These are phyloP conservation scores for Melinopterus prodromus DNA, from an alignment of 2,888 invertebrate species.

Conservation along the genomic window DNA sequence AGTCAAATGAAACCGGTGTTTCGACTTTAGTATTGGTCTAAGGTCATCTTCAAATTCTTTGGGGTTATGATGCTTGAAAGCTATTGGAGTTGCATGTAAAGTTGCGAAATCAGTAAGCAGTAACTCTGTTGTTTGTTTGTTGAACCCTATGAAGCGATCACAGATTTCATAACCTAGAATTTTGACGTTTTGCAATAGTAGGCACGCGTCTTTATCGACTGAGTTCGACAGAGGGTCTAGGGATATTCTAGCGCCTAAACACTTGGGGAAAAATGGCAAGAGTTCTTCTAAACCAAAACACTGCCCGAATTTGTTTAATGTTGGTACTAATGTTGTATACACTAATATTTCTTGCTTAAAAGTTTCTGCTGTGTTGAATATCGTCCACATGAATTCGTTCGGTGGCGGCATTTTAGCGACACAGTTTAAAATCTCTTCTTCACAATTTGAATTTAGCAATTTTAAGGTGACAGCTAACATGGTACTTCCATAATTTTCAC, in stretches of 20 bases:
- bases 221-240: conserved; percentile 42
- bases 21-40: conserved; percentile 50
- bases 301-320: conserved; percentile 58
- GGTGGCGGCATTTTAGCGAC: conserved; percentile 63
- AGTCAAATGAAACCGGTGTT: background rate
- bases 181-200: conserved; percentile 65
- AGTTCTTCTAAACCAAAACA: conserved; percentile 46
- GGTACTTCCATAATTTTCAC: conserved; percentile 68
- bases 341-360: conserved; percentile 64
- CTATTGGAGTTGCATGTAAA: conserved; percentile 65
- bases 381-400: conserved; percentile 59
- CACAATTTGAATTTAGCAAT: conserved; percentile 43
- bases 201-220: conserved; percentile 63
- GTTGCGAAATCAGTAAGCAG: conserved; percentile 61
- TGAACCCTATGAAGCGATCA: conserved; percentile 60
- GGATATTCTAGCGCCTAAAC: conserved; percentile 61
- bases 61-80: conserved; percentile 60
- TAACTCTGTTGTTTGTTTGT: conserved; percentile 59
- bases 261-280: conserved; percentile 54
- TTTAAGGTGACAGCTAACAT: conserved; percentile 58
- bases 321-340: conserved; percentile 60
- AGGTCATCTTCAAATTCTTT: conserved; percentile 54
- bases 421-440: conserved; percentile 53
- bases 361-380: conserved; percentile 62
- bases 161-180: conserved; percentile 59